Conservation (phyloP, 2,113 vertebrate genomes). For the Leptodactylus fuscus region DNA sequence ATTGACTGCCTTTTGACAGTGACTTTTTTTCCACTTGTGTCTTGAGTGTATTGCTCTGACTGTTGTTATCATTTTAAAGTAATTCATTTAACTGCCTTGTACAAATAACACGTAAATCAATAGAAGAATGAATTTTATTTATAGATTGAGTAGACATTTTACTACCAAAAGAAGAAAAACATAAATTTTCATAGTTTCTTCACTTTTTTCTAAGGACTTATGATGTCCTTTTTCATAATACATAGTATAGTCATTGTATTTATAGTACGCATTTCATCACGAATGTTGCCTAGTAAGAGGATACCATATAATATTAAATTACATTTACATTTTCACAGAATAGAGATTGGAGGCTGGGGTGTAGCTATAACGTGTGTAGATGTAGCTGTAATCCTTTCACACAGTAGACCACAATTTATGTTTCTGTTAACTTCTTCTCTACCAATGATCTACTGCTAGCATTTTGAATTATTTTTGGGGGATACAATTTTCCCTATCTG, state of each 20-base stretch:
- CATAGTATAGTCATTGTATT: no score
- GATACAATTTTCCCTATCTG: no score
- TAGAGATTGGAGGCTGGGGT: no score
- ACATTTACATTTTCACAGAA: no score
- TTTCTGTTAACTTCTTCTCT: no score
- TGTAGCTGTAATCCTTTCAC: no score
- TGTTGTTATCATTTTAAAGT: constrained; percentile 38
- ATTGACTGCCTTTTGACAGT: constrained; percentile 45
- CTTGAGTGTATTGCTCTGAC: constrained; percentile 26
- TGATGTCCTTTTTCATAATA: background rate
- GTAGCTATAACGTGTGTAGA: no score
- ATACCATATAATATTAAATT: no score
- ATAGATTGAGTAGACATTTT: constrained; percentile 5
- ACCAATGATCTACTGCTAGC: no score
- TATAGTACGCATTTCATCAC: background rate
- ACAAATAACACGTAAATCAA: constrained; percentile 41
- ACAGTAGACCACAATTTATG: no score
- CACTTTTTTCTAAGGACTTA: background rate
- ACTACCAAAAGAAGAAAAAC: constrained; percentile 3
- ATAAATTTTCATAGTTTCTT: background rate
- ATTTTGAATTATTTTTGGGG: no score
- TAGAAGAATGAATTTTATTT: background rate
- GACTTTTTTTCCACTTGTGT: constrained; percentile 27
- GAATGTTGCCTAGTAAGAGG: no score
- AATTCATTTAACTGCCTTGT: constrained; percentile 38